phyloP scores from a whole-genome alignment of 2,888 invertebrate species.

The Napeogenes sylphis region DNA sequence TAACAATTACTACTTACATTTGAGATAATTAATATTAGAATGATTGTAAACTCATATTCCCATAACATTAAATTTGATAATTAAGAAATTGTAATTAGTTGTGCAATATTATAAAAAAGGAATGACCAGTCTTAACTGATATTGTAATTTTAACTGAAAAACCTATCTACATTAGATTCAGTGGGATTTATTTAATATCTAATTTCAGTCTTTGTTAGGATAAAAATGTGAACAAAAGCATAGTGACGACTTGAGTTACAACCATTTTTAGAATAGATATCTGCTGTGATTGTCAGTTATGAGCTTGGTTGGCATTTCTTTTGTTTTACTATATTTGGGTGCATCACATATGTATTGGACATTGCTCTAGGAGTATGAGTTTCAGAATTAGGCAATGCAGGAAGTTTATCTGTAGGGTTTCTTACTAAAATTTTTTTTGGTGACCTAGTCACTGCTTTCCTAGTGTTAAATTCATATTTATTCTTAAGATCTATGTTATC shows the following conservation, averaged over 20 bases:
- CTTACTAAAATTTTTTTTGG: conserved; percentile 73
- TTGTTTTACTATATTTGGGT: conserved; percentile 66
- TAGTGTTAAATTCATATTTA: conserved; percentile 75
- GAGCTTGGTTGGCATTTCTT: conserved; percentile 69
- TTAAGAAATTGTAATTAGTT: conserved; percentile 11
- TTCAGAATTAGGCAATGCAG: conserved; percentile 79
- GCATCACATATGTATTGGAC: conserved; percentile 84
- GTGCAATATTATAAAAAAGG: conserved; percentile 10
- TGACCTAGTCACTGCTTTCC: conserved; percentile 82
- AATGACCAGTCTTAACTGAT: neutral
- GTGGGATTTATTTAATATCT: conserved; percentile 33
- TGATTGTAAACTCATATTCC: conserved; percentile 29
- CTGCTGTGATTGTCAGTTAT: conserved; percentile 44
- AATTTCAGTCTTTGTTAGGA: conserved; percentile 59
- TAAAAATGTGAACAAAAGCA: conserved; percentile 28
- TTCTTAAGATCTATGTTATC: conserved; percentile 67
- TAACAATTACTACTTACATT: conserved; percentile 12
- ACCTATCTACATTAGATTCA: conserved; percentile 27
- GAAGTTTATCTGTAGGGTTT: conserved; percentile 87
- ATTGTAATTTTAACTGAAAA: neutral
- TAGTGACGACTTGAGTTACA: neutral
- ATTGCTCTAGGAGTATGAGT: conserved; percentile 78
- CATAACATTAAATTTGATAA: conserved; percentile 18
- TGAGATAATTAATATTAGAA: conserved; percentile 6
- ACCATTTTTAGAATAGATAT: neutral